These are phyloP conservation scores for Hystrix cristata DNA, from an alignment of 2,113 vertebrate species.

Conservation along the genomic window DNA sequence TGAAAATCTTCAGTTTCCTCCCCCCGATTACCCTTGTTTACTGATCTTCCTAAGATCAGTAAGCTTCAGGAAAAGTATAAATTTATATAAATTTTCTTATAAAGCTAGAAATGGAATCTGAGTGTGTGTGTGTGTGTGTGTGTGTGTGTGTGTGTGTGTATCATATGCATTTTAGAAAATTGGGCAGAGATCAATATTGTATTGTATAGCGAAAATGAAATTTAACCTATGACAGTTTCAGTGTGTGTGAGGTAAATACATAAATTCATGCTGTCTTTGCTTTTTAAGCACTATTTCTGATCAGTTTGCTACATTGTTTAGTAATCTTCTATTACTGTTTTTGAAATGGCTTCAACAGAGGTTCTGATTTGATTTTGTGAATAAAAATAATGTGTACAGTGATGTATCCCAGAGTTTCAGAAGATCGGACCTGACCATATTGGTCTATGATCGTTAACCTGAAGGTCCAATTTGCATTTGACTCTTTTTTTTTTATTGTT, in stretches of 20 bases:
- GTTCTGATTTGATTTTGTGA: constrained; percentile 46
- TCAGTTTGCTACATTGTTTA: neutral
- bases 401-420: neutral
- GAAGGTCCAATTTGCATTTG: constrained; percentile 1
- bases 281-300: neutral
- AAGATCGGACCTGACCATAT: neutral
- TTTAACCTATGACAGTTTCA: neutral
- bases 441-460: constrained; percentile 32
- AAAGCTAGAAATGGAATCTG: neutral
- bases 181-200: neutral
- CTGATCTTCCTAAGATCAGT: neutral
- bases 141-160: neutral
- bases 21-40: neutral
- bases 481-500: neutral
- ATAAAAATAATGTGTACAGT: constrained; percentile 24
- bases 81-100: neutral
- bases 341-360: neutral
- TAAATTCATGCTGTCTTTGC: neutral
- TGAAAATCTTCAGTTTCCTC: neutral
- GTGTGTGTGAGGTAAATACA: neutral
- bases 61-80: neutral
- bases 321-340: constrained; percentile 40
- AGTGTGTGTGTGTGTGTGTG: neutral
- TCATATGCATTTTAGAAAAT: constrained; percentile 9
- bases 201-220: constrained; percentile 10